Evolutionary conservation across 2,113 vertebrate genomes (phyloP).

Genomic region (Carollia perspicillata): DNA sequence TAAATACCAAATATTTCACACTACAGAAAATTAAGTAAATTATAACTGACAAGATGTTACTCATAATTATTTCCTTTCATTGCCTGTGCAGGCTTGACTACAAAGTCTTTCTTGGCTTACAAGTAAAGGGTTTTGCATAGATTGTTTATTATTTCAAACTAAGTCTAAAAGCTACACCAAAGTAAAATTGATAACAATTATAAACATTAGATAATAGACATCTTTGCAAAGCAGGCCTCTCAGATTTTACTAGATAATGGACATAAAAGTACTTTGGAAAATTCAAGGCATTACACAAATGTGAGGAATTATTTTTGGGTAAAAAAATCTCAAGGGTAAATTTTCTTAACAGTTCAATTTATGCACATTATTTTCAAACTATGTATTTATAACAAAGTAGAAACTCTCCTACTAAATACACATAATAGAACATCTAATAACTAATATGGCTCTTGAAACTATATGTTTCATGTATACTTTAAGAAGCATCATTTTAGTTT

Average conservation of each 20-base stretch:
- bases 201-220: constrained; percentile 53
- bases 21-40: constrained; percentile 47
- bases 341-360: not conserved
- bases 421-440: not conserved
- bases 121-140: constrained; percentile 20
- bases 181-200: constrained; percentile 9
- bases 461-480: not conserved
- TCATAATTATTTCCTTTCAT: constrained; percentile 30
- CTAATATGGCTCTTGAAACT: not conserved
- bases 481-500: constrained; percentile 24
- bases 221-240: not conserved
- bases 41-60: constrained; percentile 8
- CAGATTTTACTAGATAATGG: not conserved
- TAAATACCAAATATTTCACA: constrained; percentile 28
- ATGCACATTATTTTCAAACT: constrained; percentile 2
- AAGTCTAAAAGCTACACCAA: constrained; percentile 43
- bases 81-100: not conserved
- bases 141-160: constrained; percentile 44
- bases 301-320: not conserved
- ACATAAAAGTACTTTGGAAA: not conserved
- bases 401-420: not conserved
- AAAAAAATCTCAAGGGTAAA: not conserved
- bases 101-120: constrained; percentile 47
- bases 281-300: constrained; percentile 12
- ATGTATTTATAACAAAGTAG: not conserved